These are phyloP conservation scores for Lytechinus variegatus DNA, from an alignment of 35 echinoderm and acorn worm species.

Conservation along the genomic window DNA sequence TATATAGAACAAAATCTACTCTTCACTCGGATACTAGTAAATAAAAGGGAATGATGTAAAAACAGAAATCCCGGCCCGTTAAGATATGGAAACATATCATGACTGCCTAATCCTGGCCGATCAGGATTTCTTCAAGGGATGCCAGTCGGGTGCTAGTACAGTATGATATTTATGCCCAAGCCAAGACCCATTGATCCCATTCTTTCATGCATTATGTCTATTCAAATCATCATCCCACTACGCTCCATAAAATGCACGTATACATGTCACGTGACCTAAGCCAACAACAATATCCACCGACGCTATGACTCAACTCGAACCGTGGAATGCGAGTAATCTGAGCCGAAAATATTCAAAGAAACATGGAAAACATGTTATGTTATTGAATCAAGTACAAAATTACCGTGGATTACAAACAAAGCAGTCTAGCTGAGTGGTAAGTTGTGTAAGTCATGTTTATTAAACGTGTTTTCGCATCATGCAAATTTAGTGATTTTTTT, in stretches of 20 bases:
- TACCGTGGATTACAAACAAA: neutral
- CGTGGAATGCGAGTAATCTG: neutral
- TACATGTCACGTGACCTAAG: slow-evolving; percentile 48
- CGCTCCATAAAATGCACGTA: neutral
- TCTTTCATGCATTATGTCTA: neutral
- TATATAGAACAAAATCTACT: too few species aligned
- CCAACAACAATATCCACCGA: slow-evolving; percentile 47
- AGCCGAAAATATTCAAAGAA: neutral
- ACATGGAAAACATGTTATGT: neutral
- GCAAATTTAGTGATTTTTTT: neutral
- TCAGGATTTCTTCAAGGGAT: neutral
- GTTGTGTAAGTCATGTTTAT: neutral
- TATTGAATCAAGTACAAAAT: neutral
- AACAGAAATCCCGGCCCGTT: too few species aligned
- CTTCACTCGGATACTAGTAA: too few species aligned
- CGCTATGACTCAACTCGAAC: slow-evolving; percentile 24
- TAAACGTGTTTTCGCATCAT: neutral
- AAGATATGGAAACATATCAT: too few species aligned
- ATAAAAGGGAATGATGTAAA: too few species aligned
- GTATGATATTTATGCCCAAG: too few species aligned
- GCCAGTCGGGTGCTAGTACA: neutral
- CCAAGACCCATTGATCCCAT: too few species aligned
- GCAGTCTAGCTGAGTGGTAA: neutral
- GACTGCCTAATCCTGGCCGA: too few species aligned
- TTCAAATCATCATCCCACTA: neutral